phyloP scores from a whole-genome alignment of 2,888 invertebrate species.

The Gastracanthus pulcherrimus region DNA sequence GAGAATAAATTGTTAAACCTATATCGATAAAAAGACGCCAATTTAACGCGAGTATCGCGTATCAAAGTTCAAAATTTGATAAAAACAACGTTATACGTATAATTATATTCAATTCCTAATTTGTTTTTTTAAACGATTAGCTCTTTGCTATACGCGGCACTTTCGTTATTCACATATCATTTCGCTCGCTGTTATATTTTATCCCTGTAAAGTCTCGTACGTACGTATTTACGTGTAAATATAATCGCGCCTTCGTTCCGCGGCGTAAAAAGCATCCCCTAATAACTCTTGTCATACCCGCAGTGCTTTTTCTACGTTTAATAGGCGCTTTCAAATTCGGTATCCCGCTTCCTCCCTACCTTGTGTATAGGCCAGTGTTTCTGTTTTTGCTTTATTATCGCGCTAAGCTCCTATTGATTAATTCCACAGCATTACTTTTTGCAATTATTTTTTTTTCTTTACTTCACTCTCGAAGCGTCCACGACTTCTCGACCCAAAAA shows the following conservation, averaged over 20 bases:
- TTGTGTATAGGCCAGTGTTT: constrained; percentile 49
- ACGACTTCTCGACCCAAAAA: constrained; percentile 32
- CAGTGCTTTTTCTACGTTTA: constrained; percentile 11
- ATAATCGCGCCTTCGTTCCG: not conserved
- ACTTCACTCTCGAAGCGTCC: constrained; percentile 29
- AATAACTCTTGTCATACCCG: not conserved
- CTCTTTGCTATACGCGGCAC: constrained; percentile 47
- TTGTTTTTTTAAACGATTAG: constrained; percentile 25
- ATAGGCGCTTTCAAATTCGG: constrained; percentile 48
- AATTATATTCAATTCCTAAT: constrained; percentile 16
- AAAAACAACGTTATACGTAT: constrained; percentile 11
- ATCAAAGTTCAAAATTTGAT: constrained; percentile 13
- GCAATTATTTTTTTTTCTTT: constrained; percentile 13
- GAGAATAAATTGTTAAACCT: constrained; percentile 17
- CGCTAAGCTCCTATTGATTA: constrained; percentile 48
- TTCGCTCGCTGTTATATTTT: constrained; percentile 9
- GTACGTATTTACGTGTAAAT: constrained; percentile 43
- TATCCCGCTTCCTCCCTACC: not conserved
- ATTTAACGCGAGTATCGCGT: constrained; percentile 13
- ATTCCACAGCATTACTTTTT: constrained; percentile 48
- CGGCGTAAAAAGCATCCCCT: not conserved
- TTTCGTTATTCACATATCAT: constrained; percentile 21
- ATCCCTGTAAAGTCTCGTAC: constrained; percentile 52
- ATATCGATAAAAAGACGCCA: constrained; percentile 45
- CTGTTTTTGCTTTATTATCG: constrained; percentile 6